A percentile compares a stretch with the other conserved stretches of the same genome.
Evolutionary conservation across 2,888 invertebrate species (phyloP).

Genomic region (Diloba caeruleocephala): DNA sequence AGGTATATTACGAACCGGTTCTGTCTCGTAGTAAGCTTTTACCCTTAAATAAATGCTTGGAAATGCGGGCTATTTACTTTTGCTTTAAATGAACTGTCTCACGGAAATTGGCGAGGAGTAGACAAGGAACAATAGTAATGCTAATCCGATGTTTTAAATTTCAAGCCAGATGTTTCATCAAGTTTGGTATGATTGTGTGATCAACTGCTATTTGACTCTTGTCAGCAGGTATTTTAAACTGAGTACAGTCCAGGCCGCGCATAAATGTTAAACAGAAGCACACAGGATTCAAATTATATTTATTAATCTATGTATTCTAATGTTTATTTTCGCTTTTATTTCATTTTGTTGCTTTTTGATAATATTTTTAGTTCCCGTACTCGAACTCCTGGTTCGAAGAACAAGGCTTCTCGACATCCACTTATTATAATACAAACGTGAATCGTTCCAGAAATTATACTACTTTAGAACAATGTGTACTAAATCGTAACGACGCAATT

Average conservation of each 20-base stretch:
- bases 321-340: no score
- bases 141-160: constrained; percentile 19
- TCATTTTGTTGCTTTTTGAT: no score
- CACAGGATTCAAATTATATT: no score
- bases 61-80: constrained; percentile 39
- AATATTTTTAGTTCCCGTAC: no score
- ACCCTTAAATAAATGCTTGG: constrained; percentile 32
- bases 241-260: no score
- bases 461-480: constrained; percentile 6
- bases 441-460: not conserved
- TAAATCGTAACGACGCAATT: constrained; percentile 8
- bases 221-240: not conserved
- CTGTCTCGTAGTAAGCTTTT: constrained; percentile 27
- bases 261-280: no score
- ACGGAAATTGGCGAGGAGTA: constrained; percentile 26
- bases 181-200: constrained; percentile 2
- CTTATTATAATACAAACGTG: not conserved
- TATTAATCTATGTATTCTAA: no score
- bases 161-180: constrained; percentile 12
- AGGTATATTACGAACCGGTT: constrained; percentile 58
- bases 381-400: no score
- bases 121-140: constrained; percentile 31
- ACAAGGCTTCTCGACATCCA: no score
- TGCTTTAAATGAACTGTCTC: constrained; percentile 44
- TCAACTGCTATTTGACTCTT: constrained; percentile 5